Conservation (phyloP, 1,140 invertebrate genomes). For the Chironomus tepperi region DNA sequence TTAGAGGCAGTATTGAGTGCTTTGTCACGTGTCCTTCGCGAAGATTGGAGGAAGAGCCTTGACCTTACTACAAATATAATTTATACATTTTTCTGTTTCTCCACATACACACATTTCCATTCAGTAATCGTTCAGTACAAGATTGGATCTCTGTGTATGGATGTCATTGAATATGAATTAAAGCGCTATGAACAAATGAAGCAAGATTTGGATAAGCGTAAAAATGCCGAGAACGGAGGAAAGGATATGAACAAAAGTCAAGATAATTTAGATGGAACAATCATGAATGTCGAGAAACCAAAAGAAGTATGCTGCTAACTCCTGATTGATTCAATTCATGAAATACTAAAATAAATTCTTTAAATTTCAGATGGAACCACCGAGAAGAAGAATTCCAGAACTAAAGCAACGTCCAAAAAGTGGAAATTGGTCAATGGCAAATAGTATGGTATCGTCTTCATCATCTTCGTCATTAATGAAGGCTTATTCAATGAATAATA, state of each 20-base stretch:
- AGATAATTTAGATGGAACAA: conserved; percentile 35
- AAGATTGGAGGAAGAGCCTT: conserved; percentile 95
- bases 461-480: conserved; percentile 32
- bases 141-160: conserved; percentile 92
- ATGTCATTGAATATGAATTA: conserved; percentile 90
- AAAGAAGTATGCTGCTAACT: conserved; percentile 35
- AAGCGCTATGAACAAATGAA: conserved; percentile 89
- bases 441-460: conserved; percentile 38
- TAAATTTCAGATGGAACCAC: conserved; percentile 45
- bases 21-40: conserved; percentile 83
- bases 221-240: conserved; percentile 40
- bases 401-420: conserved; percentile 55
- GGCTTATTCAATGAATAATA: conserved; percentile 47
- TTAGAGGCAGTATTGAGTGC: conserved; percentile 94
- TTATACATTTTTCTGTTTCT: conserved; percentile 96
- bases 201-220: conserved; percentile 69
- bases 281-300: conserved; percentile 40
- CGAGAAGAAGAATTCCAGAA: conserved; percentile 56
- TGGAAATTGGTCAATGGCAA: conserved; percentile 51
- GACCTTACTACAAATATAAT: conserved; percentile 95
- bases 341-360: too few species aligned
- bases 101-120: conserved; percentile 93
- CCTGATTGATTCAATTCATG: too few species aligned
- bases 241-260: conserved; percentile 38
- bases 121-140: conserved; percentile 83